Evolutionary conservation across 2,797 vertebrate genomes (phyloP), one percentile per base, ranked within the genome.

Genomic region (Sciurus carolinensis): DNA sequence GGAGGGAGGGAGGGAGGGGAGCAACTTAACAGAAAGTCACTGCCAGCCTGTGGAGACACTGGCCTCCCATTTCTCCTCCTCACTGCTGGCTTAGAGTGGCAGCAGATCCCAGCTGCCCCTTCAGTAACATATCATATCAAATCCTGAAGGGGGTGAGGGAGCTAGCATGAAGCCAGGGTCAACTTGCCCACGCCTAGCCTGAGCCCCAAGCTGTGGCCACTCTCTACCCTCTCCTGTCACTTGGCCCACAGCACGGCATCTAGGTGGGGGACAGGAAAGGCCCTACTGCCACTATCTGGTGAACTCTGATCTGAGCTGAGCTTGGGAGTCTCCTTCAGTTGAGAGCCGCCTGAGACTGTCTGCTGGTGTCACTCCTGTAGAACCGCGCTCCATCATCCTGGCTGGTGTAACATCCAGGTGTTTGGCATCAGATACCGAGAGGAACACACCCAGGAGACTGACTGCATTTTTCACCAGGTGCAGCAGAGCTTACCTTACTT

Each of bases 401-500:
- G 44, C 59, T 28, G 75, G 44, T 0, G 0, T 89, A n/a, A 66
- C 82, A 66, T 8, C 44, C 81, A 89, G 75, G 50, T 87, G 93
- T 72, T 71, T 75, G 84, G 89, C 91, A 39, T 44, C 50, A 18
- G 66, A 42, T 14, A 47, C 67, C 0, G 0, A 87, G 67, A 95
- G 81, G 50, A 75, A 88, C 87, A 94, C 90, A 64, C 85, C 95
- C 95, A 79, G 50, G 64, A 36, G 83, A 79, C 20, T 4, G 62
- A 13, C 4, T 24, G 36, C 52, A 15, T 14, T 30, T 71, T 73
- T n/a, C 11, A 0, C 76, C 54, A 89, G 84, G 64, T 83, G 47
- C 18, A 52, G 88, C 75, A 12, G 75, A 84, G 3, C 30, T 47
- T 44, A 22, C 86, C 82, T 82, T 12, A 39, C 54, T 66, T 76